Percentiles rank a stretch among this genome's conserved stretches.
These are phyloP conservation scores for Neosalanx taihuensis DNA, from an alignment of 2,797 vertebrate species.

Conservation along the genomic window DNA sequence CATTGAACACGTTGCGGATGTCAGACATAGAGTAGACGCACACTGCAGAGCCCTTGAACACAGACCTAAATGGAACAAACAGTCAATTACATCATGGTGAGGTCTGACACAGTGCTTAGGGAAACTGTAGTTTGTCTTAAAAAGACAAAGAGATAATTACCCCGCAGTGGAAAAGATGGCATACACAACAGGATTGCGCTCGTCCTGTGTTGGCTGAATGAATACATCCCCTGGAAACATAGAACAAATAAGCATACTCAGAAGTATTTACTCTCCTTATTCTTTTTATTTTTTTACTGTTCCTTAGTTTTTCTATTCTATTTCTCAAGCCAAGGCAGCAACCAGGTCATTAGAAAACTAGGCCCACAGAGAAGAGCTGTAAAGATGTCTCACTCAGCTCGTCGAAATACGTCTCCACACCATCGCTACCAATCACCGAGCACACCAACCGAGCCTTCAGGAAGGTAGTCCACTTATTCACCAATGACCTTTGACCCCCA, in stretches of 20 bases:
- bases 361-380: background rate
- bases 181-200: conserved; percentile 58
- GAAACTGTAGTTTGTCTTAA: conserved; percentile 5
- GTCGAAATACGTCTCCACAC: conserved; percentile 74
- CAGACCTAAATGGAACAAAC: conserved; percentile 54
- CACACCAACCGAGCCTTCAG: conserved; percentile 83
- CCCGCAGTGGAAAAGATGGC: conserved; percentile 60
- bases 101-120: background rate
- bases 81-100: background rate
- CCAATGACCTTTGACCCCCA: conserved; percentile 78
- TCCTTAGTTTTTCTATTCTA: background rate
- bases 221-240: conserved; percentile 56
- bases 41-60: conserved; percentile 73
- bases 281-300: background rate
- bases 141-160: conserved; percentile 30
- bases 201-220: conserved; percentile 58
- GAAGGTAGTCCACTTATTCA: conserved; percentile 86
- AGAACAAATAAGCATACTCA: background rate
- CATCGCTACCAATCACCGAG: conserved; percentile 68
- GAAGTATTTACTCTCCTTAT: background rate
- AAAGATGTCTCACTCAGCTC: conserved; percentile 63
- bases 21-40: conserved; percentile 73
- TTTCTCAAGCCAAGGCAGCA: background rate
- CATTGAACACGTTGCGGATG: conserved; percentile 72
- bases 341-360: background rate